Percentiles rank a stretch among this genome's conserved stretches.
phyloP scores from a whole-genome alignment of 2,113 vertebrate genomes.

The Cavia porcellus region DNA sequence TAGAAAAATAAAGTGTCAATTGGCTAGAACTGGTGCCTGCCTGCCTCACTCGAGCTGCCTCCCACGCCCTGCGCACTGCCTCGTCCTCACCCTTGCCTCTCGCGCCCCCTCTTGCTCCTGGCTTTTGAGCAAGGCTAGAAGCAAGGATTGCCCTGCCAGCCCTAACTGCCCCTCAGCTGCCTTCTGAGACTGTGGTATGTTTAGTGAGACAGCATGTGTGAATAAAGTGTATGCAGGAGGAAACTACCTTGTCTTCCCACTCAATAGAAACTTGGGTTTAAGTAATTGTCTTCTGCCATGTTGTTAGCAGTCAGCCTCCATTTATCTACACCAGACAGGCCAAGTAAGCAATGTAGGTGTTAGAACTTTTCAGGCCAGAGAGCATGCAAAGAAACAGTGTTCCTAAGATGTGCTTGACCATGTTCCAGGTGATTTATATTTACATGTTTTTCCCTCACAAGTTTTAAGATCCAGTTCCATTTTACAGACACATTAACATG shows the following conservation, averaged over 20 bases:
- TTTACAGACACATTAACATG: not conserved
- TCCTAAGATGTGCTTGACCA: not conserved
- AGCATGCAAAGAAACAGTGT: not conserved
- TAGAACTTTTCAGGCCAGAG: not conserved
- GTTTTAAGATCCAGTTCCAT: not conserved
- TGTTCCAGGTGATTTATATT: not conserved
- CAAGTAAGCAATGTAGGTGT: not conserved
- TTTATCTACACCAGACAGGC: not conserved
- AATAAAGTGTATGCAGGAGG: slow-evolving; percentile 72
- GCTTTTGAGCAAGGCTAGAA: slow-evolving; percentile 47
- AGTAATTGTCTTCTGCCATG: not conserved
- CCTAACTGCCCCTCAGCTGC: not conserved
- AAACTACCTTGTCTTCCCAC: slow-evolving; percentile 66
- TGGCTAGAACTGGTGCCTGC: slow-evolving; percentile 74
- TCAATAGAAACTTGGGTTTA: slow-evolving; percentile 11
- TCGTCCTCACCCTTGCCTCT: not conserved
- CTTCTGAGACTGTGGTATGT: not conserved
- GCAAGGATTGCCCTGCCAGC: slow-evolving; percentile 15
- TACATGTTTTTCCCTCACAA: not conserved
- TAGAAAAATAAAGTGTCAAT: slow-evolving; percentile 81
- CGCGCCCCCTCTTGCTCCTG: not conserved
- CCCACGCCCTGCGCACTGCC: not conserved
- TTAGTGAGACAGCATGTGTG: slow-evolving; percentile 67
- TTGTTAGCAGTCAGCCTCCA: not conserved
- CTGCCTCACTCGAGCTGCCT: slow-evolving; percentile 54